A percentile compares a stretch with the other conserved stretches of the same genome.
Evolutionary conservation across 2,113 vertebrate species (phyloP).

Genomic region (Monopterus albus): DNA sequence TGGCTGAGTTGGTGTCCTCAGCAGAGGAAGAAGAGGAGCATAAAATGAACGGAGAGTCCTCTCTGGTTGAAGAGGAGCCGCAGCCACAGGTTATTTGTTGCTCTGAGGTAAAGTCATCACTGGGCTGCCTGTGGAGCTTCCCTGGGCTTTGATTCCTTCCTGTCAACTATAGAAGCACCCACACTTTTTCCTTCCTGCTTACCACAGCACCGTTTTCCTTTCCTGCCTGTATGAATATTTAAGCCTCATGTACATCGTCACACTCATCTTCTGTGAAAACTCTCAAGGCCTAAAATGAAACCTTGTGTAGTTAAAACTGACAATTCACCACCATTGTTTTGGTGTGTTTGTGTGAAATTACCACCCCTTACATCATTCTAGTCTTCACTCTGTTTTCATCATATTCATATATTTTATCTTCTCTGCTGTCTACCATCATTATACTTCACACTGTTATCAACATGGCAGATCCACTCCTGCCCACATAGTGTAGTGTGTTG

Average conservation of each 20-base stretch:
- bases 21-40: slow-evolving; percentile 82
- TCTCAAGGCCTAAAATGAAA: background rate
- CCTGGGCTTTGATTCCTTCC: slow-evolving; percentile 56
- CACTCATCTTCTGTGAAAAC: slow-evolving; percentile 26
- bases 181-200: slow-evolving; percentile 57
- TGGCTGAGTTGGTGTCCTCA: slow-evolving; percentile 54
- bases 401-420: background rate
- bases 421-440: background rate
- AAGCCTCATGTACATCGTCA: slow-evolving; percentile 62
- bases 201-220: slow-evolving; percentile 53
- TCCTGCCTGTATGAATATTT: slow-evolving; percentile 69
- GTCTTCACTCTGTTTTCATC: background rate
- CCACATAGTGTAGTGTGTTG: slow-evolving; percentile 24
- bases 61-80: slow-evolving; percentile 87
- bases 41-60: slow-evolving; percentile 91
- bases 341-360: slow-evolving; percentile 25
- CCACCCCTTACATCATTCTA: background rate
- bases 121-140: slow-evolving; percentile 54
- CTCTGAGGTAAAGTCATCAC: slow-evolving; percentile 96
- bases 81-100: slow-evolving; percentile 97
- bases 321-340: background rate
- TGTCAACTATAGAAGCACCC: slow-evolving; percentile 60
- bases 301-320: background rate
- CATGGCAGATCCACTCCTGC: slow-evolving; percentile 2
- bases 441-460: slow-evolving; percentile 14